Evolutionary conservation across 2,888 invertebrate genomes (phyloP).

Genomic region (Pristionchus japonicus): DNA sequence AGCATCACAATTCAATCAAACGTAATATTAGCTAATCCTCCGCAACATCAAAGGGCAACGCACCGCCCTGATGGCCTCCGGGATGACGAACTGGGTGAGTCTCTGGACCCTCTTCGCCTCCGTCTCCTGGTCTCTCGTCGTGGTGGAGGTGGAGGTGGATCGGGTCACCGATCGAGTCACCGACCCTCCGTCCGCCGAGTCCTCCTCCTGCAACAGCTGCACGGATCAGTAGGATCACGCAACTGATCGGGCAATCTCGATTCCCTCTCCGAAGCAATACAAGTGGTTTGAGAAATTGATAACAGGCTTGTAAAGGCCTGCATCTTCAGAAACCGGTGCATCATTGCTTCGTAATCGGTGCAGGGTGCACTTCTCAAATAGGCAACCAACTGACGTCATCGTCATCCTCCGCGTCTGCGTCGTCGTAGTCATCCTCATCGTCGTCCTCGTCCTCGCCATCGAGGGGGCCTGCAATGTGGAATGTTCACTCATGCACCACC

Average conservation of each 20-base stretch:
- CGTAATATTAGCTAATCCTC: too few species aligned
- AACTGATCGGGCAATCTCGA: background rate
- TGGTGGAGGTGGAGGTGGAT: conserved; percentile 23
- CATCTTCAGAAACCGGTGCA: too few species aligned
- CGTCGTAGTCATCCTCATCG: conserved; percentile 44
- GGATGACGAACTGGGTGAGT: conserved; percentile 3
- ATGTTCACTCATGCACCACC: background rate
- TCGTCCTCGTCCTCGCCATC: conserved; percentile 41
- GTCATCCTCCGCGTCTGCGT: conserved; percentile 23
- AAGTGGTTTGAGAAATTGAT: background rate
- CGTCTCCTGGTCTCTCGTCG: conserved; percentile 11
- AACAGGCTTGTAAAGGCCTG: too few species aligned
- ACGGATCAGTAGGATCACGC: background rate
- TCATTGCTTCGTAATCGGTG: too few species aligned
- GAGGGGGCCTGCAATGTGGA: background rate
- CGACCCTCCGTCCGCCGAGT: conserved; percentile 3
- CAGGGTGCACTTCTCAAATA: background rate
- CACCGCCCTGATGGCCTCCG: background rate
- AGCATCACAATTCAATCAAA: too few species aligned
- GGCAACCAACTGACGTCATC: background rate
- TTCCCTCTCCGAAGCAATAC: too few species aligned
- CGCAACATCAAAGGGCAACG: too few species aligned
- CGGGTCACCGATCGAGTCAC: conserved; percentile 15
- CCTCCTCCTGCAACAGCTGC: conserved; percentile 2
- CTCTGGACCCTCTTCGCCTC: conserved; percentile 28